Conservation (phyloP, 2,113 vertebrate species). For the Coracopsis vasa region DNA sequence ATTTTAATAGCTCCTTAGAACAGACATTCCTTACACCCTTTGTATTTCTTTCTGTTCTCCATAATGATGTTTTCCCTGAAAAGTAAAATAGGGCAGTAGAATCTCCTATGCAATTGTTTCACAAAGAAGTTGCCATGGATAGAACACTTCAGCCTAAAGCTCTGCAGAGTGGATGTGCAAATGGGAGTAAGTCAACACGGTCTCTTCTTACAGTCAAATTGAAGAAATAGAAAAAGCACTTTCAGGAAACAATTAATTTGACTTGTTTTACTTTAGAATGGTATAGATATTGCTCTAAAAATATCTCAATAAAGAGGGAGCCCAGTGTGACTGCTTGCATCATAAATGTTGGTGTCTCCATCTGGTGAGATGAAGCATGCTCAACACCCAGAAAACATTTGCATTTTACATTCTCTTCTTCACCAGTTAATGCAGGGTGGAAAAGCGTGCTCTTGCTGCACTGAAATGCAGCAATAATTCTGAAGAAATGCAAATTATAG, state of each 20-base stretch:
- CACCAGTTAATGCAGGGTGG: rapidly evolving
- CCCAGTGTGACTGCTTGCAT: not conserved
- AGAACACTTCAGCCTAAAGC: not conserved
- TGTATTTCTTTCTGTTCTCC: not conserved
- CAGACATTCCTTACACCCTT: not conserved
- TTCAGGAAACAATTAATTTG: not conserved
- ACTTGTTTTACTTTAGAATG: not conserved
- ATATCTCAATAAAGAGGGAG: not conserved
- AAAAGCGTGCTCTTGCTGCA: not conserved
- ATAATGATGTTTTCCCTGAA: not conserved
- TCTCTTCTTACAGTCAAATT: not conserved
- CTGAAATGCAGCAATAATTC: not conserved
- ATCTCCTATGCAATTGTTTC: not conserved
- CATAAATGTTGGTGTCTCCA: not conserved
- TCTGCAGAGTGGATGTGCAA: not conserved
- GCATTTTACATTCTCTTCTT: not conserved
- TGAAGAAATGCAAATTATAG: not conserved
- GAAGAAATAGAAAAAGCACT: not conserved
- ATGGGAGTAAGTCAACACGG: not conserved
- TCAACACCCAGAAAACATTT: not conserved
- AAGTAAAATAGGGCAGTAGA: not conserved
- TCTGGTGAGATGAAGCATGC: not conserved
- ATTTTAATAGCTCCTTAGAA: not conserved
- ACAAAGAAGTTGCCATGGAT: not conserved
- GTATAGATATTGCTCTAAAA: not conserved